Base-by-base conservation (phyloP, 2,888 invertebrate genomes). In the Drosophila atripex region DNA sequence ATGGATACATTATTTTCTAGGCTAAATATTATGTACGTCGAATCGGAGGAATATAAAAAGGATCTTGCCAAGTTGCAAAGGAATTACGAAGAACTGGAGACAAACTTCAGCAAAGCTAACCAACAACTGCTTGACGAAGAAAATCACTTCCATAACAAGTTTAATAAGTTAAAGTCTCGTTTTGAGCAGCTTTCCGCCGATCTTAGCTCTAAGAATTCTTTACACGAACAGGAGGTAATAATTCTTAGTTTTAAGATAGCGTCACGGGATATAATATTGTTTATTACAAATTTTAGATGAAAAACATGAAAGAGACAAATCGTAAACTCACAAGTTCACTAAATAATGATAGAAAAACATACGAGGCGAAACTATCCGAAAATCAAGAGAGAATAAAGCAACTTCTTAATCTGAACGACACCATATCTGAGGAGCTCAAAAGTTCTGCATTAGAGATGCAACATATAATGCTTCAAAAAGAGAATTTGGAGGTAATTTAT, bases 201-300 rank as follows among this genome's bases (percentile, higher is more conserved):
- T 39, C 25, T 25, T 11, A 39, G 11, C 6, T n/a, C 14, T 7
- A 6, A 35, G 35, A 41, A 28, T n/a, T n/a, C 21, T 23, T 23
- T 4, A 41, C 41, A 9, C 18, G 41, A 41, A n/a, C 9, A 18
- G 4, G 41, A 41, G 41, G 41, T 41, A 41, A 41, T 41, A 41
- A 11, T 3, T 38, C 2, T 2, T n/a, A 38, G 8, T 16, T 8
- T 9, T 16, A 18, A 8, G 8, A 41, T 18, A 11, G 11, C 11
- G 1, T 35, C 35, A 35, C 5, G 5, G 3, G 16, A 8, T 18
- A 16, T 9, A 18, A n/a, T 41, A 9, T 11, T 18, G 3, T 16
- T 11, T 41, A 28, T 28, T 3, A 8, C 2, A 0, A 2, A 9
- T 18, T 11, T 9, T 8, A 41, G 41, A 16, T 41, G 5, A 41